A percentile compares a stretch with the other conserved stretches of the same genome.
Conservation (phyloP, 2,113 vertebrate genomes). For the Poeciliopsis turrubarensis region DNA sequence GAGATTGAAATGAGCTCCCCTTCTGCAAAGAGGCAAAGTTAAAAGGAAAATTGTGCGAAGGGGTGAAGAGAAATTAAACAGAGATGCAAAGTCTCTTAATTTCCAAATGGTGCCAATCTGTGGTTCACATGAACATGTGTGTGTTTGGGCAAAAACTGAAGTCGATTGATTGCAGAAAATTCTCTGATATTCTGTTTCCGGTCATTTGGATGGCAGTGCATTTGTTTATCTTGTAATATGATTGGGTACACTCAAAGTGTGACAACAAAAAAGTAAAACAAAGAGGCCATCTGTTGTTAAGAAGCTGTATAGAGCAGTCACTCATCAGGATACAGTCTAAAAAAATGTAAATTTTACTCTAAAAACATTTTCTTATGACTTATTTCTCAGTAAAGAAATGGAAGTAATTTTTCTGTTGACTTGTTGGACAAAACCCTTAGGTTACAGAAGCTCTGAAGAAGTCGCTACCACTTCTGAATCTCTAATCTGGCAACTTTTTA, state of each 20-base stretch:
- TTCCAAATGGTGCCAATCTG: slow-evolving; percentile 35
- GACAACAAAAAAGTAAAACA: not conserved
- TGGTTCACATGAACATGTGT: slow-evolving; percentile 29
- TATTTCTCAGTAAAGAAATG: not conserved
- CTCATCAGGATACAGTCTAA: not conserved
- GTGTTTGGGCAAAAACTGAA: slow-evolving; percentile 29
- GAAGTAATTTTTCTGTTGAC: not conserved
- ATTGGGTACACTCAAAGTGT: not conserved
- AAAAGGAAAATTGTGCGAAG: slow-evolving; percentile 69
- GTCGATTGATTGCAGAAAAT: slow-evolving; percentile 2
- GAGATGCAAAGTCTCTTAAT: slow-evolving; percentile 62
- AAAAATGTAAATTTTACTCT: not conserved
- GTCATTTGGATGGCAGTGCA: not conserved
- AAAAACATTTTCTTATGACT: not conserved
- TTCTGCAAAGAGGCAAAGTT: slow-evolving; percentile 75
- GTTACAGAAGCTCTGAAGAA: too few relatives aligned
- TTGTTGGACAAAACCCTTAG: too few relatives aligned
- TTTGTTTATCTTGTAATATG: not conserved
- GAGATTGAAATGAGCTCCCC: slow-evolving; percentile 83
- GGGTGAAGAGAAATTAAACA: slow-evolving; percentile 58
- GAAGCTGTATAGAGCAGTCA: not conserved
- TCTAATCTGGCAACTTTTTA: not conserved
- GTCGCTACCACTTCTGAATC: not conserved
- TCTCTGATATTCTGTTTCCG: not conserved
- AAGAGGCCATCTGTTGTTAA: not conserved